phyloP scores from a whole-genome alignment of 2,113 vertebrate genomes.

The Dasyornis broadbenti region DNA sequence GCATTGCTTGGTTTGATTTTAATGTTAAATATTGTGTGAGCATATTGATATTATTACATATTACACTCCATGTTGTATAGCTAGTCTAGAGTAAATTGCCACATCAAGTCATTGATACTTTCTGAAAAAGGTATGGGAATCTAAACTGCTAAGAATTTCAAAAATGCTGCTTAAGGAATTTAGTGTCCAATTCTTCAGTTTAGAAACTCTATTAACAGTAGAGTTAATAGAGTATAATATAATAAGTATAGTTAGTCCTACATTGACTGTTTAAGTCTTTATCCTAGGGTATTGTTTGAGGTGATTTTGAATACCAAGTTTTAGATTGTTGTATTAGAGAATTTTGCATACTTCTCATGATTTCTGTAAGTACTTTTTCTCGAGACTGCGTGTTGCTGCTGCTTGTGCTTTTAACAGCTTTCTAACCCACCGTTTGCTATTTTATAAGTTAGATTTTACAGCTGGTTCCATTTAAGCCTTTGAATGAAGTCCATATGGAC shows the following conservation, averaged over 20 bases:
- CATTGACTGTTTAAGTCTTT: not conserved
- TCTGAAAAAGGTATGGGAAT: not conserved
- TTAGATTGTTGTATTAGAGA: not conserved
- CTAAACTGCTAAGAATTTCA: not conserved
- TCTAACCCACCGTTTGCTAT: slow-evolving; percentile 34
- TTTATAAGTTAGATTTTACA: not conserved
- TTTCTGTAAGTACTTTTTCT: not conserved
- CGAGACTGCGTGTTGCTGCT: not conserved
- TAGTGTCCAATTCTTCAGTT: not conserved
- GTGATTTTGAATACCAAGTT: not conserved
- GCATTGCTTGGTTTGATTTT: not conserved
- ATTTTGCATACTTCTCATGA: not conserved
- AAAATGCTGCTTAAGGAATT: not conserved
- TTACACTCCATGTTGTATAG: not conserved
- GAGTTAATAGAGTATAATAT: no score
- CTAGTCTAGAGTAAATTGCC: not conserved
- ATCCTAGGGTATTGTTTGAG: not conserved
- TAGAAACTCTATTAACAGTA: not conserved
- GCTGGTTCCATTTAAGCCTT: not conserved
- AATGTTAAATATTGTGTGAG: not conserved
- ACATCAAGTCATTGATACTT: not conserved
- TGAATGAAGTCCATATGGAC: not conserved
- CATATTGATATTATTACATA: not conserved
- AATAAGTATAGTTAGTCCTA: not conserved
- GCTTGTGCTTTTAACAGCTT: slow-evolving; percentile 45